These are phyloP conservation scores for Campoletis raptor DNA, from an alignment of 2,888 invertebrate species.

Conservation along the genomic window DNA sequence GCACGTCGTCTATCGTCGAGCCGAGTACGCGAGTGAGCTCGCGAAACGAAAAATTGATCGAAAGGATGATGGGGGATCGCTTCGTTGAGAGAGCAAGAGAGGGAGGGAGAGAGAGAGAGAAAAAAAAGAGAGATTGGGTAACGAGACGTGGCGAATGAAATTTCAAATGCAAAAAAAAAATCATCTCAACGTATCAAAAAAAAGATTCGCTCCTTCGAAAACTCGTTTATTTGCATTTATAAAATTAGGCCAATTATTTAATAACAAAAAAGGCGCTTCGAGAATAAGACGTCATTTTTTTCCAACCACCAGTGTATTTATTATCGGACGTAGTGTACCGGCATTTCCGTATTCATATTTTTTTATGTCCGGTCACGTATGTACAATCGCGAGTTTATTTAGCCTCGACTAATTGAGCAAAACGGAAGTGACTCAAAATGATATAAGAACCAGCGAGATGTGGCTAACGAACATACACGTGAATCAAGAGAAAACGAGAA, in stretches of 20 bases:
- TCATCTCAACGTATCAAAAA: not conserved
- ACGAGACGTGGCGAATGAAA: conserved; percentile 26
- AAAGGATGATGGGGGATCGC: conserved; percentile 42
- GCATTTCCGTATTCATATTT: conserved; percentile 36
- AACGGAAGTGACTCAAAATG: conserved; percentile 62
- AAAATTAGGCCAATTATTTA: not conserved
- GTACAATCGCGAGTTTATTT: conserved; percentile 28
- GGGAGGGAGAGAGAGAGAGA: not conserved
- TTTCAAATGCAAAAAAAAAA: not conserved
- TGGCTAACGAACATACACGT: not conserved
- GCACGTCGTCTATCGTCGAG: conserved; percentile 50
- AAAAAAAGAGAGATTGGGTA: conserved; percentile 1
- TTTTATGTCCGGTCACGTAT: conserved; percentile 35
- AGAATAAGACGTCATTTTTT: not conserved
- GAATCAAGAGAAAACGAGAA: not conserved
- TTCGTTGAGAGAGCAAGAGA: not conserved
- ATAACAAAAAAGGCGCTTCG: not conserved
- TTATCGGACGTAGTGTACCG: conserved; percentile 22
- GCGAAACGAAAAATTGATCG: conserved; percentile 62
- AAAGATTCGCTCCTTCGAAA: not conserved
- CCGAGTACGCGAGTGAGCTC: conserved; percentile 29
- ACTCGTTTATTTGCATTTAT: not conserved
- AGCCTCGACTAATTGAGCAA: conserved; percentile 44
- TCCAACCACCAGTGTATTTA: not conserved
- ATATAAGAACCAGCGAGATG: conserved; percentile 30